Base-by-base conservation (phyloP, 2,113 vertebrate species). In the Corythaixoides concolor region DNA sequence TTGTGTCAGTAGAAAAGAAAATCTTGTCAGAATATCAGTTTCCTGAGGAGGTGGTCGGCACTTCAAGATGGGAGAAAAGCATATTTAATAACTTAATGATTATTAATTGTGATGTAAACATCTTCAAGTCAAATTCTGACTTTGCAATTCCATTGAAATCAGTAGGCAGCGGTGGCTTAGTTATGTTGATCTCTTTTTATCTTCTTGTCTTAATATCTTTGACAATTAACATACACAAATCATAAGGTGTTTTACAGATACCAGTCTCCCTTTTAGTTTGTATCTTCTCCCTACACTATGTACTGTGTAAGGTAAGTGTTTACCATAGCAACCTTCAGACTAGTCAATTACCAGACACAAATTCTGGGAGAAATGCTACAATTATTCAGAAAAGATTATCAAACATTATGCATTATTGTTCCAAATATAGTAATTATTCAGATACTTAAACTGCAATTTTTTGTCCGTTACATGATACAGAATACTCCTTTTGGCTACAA, bases 341-440 rank as follows among this genome's bases (percentile, higher is more conserved):
- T 86, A 93, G 60, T 94, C 89, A 97, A 84, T 96, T 94, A 92
- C 23, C 67, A 93, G 81, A 75, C 52, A 64, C 59, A 79, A 91
- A 91, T 91, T 89, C 27, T 19, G 50, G 49, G 75, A 92, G 66
- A 91, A 98, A 75, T 37, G 64, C 37, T 86, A 52, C 37, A 85
- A 81, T 95, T 97, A 94, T 97, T 97, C 88, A 96, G 87, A 72
- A 79, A 97, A 58, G 49, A 92, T 97, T 97, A 93, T 91, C 32
- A 73, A 95, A 67, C 5, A 9, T 23, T 74, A 17, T 32, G 13
- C 78, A 79, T 93, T 93, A 82, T 96, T 94, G 59, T 90, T 90
- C 93, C 78, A 96, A 97, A 93, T 70, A 77, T 50, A 89, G 68
- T 81, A 97, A 97, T 98, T 97, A 91, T 95, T 96, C 82, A 92